Evolutionary conservation across 2,797 vertebrate genomes (phyloP), one percentile per base, ranked within the genome.

Genomic region (Ptychadena robeensis): DNA sequence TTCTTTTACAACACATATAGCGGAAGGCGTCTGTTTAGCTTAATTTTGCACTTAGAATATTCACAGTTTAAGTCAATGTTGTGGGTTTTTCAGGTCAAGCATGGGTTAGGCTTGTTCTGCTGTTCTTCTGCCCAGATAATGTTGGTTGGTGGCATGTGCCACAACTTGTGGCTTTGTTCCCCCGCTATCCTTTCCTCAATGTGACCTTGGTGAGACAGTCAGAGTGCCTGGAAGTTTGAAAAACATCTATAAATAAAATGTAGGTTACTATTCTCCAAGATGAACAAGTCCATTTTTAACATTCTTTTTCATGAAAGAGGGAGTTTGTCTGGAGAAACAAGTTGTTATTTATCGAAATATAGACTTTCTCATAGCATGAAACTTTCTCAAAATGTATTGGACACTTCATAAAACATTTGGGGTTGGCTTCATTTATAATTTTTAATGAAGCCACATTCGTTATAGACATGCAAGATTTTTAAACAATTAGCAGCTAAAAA

Each of bases 241-340:
- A 82, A 82, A 72, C 81, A 82, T 71, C 37, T 14, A 15, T 25
- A 71, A 65, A 76, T 76, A 82, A 77, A 82, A 72, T 78, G 59
- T 78, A 65, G 38, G 67, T 65, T 78, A 37, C 38, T 70, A 14
- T 77, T 67, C 31, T 14, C 73, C 35, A 22, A 57, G 30, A 44
- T 48, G 67, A 72, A 65, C 27, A 40, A 53, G 74, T 25, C 28
- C 67, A 57, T 31, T 34, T 63, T 53, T 27, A 18, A 69, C 32
- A 53, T 37, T 27, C 8, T 30, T 27, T 70, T 79, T 63, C n/a
- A 59, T 79, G 67, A 82, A 63, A 61, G 53, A 30, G n/a, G 32
- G n/a, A 30, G 28, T 44, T 77, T 82, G 35, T 79, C 28, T 65
- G 25, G 8, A 65, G 27, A 38, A 53, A 35, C 40, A 67, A 22